Base-by-base conservation (phyloP, 2,888 invertebrate species). In the Anthophora plumipes region DNA sequence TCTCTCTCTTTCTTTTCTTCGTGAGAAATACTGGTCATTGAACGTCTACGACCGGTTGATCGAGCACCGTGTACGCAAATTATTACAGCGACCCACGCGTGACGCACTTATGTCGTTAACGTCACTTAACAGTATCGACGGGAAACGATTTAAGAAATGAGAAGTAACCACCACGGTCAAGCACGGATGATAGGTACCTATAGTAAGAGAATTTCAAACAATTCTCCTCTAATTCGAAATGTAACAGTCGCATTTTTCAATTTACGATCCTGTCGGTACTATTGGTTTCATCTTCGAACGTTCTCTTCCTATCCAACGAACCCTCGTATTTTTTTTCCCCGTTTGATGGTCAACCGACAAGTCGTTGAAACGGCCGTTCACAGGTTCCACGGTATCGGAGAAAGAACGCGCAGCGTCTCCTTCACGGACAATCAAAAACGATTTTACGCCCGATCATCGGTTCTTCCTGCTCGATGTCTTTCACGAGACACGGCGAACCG, bases 321-420 rank as follows among this genome's bases (percentile, higher is more conserved):
- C 75, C 70, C 50, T 70, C 79, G 60, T 77, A 79, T 66, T 77
- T 66, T 66, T 60, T 48, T n/a, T n/a, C n/a, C n/a, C 61, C 46
- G 1, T 50, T 74, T 77, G 74, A 77, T 50, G 74, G 50, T 63
- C 67, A 17, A 73, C 69, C 82, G 84, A 72, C 83, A 77, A 85
- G 79, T 85, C 88, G 84, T 88, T 87, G 84, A 86, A 85, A 83
- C 73, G 85, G 71, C 80, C 74, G 85, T 83, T 63, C 55, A 57
- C 67, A n/a, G 54, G 66, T 43, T 43, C 14, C n/a, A n/a, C 8
- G 48, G 52, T 50, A 66, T 52, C 50, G n/a, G 11, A 20, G 14
- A 39, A 76, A 59, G 54, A 66, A 52, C 37, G 63, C 55, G 22
- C 72, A 22, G 50, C 31, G 31, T 55, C 37, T 54, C 69, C 46